Evolutionary conservation across 1,140 invertebrate species (phyloP), one percentile per base, ranked within the genome.

Genomic region (Pogonognathellus flavescens): DNA sequence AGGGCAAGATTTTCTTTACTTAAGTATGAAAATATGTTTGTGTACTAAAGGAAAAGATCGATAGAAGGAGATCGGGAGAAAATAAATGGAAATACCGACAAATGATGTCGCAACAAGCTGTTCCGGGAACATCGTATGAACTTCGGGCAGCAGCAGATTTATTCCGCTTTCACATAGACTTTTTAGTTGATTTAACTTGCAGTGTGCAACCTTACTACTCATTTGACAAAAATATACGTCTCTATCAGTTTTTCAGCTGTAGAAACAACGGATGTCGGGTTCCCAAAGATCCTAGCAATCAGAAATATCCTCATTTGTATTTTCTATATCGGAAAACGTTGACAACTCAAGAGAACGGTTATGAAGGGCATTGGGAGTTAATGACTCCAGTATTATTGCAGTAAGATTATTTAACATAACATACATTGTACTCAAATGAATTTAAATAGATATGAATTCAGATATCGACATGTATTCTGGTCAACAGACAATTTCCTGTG

Each of bases 301-400:
- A n/a, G 31, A 25, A 62, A 80, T 83, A 22, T 20, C 25, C 72
- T 50, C 80, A 76, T 62, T 76, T 84, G 50, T 87, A 72, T 55
- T 82, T 87, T 83, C 50, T 76, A 6, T 18, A 55, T 16, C 13
- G 50, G 57, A 81, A 66, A 7, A 20, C 6, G 14, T 22, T 80
- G 13, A 41, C 31, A 41, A 3, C 6, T 6, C 31, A 41, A 41
- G 41, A 31, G 25, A 31, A 14, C 41, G 18, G 1, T 8, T 62
- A 53, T 18, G 16, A 57, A 22, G 82, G 86, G 20, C 86, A 87
- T 41, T 87, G 86, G 86, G 83, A 87, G 25, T 52, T 84, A 22
- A 83, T 87, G 5, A 9, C 31, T 9, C 82, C 86, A 20, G 11
- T 82, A 41, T n/a, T 18, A 1, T 14, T 80, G 3, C 20, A 22